These are phyloP conservation scores for Calyptommatus sinebrachiatus DNA, from an alignment of 2,113 vertebrate species.

Conservation along the genomic window DNA sequence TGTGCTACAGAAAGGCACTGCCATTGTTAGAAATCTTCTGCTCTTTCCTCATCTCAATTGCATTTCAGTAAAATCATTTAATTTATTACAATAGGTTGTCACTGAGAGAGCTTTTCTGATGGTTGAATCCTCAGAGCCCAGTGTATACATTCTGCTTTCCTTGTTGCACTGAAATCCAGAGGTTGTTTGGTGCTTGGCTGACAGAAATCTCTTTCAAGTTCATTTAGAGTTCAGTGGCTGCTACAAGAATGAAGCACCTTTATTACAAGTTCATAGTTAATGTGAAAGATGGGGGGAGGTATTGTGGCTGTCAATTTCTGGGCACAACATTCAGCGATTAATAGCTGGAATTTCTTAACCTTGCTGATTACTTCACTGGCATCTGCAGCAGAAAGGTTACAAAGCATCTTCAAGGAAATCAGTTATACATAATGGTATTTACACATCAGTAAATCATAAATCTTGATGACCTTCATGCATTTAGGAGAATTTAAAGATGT, in stretches of 20 bases:
- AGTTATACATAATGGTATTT: slow-evolving; percentile 66
- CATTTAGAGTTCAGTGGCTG: slow-evolving; percentile 46
- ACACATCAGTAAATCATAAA: slow-evolving; percentile 59
- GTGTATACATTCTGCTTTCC: slow-evolving; percentile 44
- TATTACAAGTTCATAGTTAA: slow-evolving; percentile 33
- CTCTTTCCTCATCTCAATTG: neutral
- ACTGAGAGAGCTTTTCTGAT: slow-evolving; percentile 37
- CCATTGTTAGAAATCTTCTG: slow-evolving; percentile 6
- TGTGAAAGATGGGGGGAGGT: neutral
- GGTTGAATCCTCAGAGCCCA: slow-evolving; percentile 46
- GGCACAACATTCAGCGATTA: slow-evolving; percentile 29
- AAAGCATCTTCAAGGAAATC: slow-evolving; percentile 60
- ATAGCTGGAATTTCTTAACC: slow-evolving; percentile 44
- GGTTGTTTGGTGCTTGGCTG: slow-evolving; percentile 36
- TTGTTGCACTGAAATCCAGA: slow-evolving; percentile 23
- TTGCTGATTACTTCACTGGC: slow-evolving; percentile 52
- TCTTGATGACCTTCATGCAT: slow-evolving; percentile 66
- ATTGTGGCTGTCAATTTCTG: slow-evolving; percentile 39
- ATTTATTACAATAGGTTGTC: slow-evolving; percentile 35
- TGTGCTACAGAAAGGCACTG: neutral
- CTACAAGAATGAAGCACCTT: slow-evolving; percentile 52
- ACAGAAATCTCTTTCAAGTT: slow-evolving; percentile 23
- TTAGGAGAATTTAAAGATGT: slow-evolving; percentile 62
- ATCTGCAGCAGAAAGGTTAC: slow-evolving; percentile 60
- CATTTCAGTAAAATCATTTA: slow-evolving; percentile 38